phyloP scores from a whole-genome alignment of 1,140 invertebrate genomes.

The Microplitis demolitor region DNA sequence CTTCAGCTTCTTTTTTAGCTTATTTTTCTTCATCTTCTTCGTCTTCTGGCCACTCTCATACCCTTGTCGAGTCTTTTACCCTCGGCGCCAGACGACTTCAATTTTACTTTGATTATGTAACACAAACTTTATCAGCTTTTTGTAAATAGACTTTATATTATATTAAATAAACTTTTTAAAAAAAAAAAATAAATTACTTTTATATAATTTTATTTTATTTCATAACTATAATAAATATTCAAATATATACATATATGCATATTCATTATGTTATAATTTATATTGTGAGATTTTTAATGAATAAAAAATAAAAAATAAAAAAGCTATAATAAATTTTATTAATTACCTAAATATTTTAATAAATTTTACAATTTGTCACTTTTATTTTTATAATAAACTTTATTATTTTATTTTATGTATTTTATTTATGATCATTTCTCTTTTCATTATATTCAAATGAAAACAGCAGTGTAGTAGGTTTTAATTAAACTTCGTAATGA shows the following conservation, averaged over 20 bases:
- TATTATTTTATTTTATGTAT: neutral
- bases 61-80: neutral
- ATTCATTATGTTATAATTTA: no score
- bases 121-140: constrained; percentile 10
- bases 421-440: neutral
- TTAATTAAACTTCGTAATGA: constrained; percentile 11
- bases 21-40: neutral
- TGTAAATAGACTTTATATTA: neutral
- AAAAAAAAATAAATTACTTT: neutral
- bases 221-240: no score
- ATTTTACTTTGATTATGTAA: constrained; percentile 19
- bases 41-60: neutral
- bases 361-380: neutral
- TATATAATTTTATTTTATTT: no score
- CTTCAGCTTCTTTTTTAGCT: neutral
- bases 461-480: neutral
- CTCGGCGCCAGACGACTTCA: constrained; percentile 8
- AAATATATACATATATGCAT: no score
- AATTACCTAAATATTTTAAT: no score
- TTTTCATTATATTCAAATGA: neutral
- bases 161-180: neutral
- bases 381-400: neutral
- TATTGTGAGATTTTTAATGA: no score
- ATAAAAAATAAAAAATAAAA: no score
- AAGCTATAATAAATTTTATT: no score